Evolutionary conservation across 2,113 vertebrate species (phyloP).

Genomic region (Semnornis frantzii): DNA sequence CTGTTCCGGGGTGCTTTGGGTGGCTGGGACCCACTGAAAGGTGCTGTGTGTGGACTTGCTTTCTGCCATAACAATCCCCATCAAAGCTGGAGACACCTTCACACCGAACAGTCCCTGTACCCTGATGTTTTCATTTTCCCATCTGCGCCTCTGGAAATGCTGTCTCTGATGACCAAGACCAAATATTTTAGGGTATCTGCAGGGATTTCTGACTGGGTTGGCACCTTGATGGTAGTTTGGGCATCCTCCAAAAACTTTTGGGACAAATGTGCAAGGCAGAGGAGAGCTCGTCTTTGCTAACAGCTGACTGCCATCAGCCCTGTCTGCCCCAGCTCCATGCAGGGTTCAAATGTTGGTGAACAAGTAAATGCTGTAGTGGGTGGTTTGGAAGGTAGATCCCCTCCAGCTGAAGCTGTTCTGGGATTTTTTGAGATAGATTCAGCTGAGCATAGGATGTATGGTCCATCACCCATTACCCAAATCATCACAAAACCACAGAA

Average conservation of each 20-base stretch:
- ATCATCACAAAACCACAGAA: too few species aligned
- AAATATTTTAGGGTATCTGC: rapidly evolving
- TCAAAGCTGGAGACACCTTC: neutral
- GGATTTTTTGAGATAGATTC: neutral
- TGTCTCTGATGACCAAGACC: too few species aligned
- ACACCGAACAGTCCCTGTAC: rapidly evolving
- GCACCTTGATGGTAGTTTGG: neutral
- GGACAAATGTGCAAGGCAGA: neutral
- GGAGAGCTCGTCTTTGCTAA: too few species aligned
- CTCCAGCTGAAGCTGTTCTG: neutral
- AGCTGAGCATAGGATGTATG: neutral
- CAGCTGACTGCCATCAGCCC: neutral
- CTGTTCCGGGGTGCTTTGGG: rapidly evolving
- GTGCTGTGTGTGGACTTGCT: neutral
- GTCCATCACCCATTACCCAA: neutral
- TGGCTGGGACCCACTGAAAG: neutral
- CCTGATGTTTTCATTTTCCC: rapidly evolving
- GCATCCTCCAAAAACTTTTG: neutral
- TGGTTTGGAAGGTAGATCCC: neutral
- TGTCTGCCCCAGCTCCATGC: rapidly evolving
- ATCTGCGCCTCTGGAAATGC: neutral
- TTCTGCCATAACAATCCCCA: neutral
- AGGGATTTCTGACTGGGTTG: neutral
- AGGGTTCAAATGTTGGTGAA: neutral
- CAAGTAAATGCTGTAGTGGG: neutral